Base-by-base conservation (phyloP, 1,140 invertebrate species). In the Drosophila sp. region DNA sequence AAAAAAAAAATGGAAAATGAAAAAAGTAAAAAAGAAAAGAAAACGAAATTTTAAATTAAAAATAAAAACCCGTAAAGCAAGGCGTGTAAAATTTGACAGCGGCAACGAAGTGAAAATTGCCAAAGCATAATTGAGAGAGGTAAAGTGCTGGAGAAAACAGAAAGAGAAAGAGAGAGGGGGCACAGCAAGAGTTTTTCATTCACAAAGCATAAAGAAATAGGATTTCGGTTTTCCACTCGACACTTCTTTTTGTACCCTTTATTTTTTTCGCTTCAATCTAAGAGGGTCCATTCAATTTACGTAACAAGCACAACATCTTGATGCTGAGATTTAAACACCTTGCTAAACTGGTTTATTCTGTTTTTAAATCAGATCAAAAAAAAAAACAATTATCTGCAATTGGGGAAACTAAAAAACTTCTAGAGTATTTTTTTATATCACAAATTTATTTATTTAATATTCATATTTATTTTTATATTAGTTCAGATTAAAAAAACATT, bases 61-160 rank as follows among this genome's bases (percentile, higher is more conserved):
- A 79, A 79, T 75, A 78, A 78, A 70, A 72, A 72, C 55, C 69
- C 69, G 70, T 69, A 82, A 83, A 77, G 80, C 67, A 70, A 68
- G 70, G 80, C 70, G 83, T 83, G 84, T 84, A 72, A 87, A 89
- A 73, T 90, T 84, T 82, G 84, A 89, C 84, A 87, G 77, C 84
- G 85, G 58, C 76, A 84, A 89, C 84, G 77, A 84, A 89, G 84
- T 89, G 84, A 89, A 89, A 89, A 89, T 89, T 89, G 80, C 57
- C 69, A 41, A 25, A 69, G 73, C 80, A 84, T 89, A 87, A 87
- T 87, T 87, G 73, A 89, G 80, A 79, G 66, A 75, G 38, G 47
- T 41, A 40, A 54, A 60, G 64, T 40, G 62, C 41, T n/a, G 44
- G 0, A 30, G 27, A 54, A 29, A 27, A 56, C 10, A 56, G 29